phyloP scores from a whole-genome alignment of 2,888 invertebrate species.

The Oligia latruncula region DNA sequence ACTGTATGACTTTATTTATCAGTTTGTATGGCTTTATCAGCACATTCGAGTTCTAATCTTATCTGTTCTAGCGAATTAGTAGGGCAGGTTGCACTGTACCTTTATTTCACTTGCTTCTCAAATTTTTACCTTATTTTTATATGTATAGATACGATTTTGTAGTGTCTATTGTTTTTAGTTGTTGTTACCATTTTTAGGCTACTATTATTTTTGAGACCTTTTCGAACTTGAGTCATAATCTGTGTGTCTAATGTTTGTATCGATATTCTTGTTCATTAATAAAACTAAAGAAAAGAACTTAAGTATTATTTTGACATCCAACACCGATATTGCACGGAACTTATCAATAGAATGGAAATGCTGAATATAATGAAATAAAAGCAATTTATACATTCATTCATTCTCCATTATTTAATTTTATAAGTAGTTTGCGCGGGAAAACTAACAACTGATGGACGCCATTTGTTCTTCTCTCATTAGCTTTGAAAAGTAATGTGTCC shows the following conservation, averaged over 20 bases:
- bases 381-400: neutral
- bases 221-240: constrained; percentile 43
- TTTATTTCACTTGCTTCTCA: constrained; percentile 47
- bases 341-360: constrained; percentile 2
- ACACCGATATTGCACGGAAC: neutral
- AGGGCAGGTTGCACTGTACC: constrained; percentile 81
- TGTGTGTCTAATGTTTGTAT: neutral
- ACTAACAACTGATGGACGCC: constrained; percentile 17
- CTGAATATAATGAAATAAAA: constrained; percentile 9
- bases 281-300: neutral
- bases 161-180: constrained; percentile 39
- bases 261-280: neutral
- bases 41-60: constrained; percentile 81
- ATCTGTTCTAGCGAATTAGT: constrained; percentile 86
- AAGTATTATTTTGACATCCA: neutral
- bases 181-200: constrained; percentile 63
- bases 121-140: constrained; percentile 24
- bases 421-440: constrained; percentile 42
- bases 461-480: constrained; percentile 22
- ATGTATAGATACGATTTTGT: constrained; percentile 14
- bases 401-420: constrained; percentile 7
- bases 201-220: constrained; percentile 61
- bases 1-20: constrained; percentile 84
- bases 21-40: constrained; percentile 80
- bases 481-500: constrained; percentile 3